These are phyloP conservation scores for Cosmia pyralina DNA, from an alignment of 2,888 invertebrate genomes.

Conservation along the genomic window DNA sequence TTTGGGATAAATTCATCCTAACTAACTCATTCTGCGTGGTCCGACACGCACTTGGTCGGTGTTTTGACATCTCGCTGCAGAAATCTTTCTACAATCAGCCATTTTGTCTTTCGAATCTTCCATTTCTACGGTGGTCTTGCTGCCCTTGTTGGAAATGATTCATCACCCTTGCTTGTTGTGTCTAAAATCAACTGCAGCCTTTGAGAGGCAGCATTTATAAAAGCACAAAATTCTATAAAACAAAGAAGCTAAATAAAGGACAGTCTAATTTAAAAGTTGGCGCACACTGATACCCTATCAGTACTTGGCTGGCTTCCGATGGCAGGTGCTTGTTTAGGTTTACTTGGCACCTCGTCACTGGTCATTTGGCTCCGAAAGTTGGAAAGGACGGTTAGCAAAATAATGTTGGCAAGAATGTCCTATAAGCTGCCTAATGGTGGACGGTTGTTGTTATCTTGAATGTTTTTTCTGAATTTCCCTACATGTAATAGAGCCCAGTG, in stretches of 20 bases:
- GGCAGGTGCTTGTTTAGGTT: slow-evolving; percentile 76
- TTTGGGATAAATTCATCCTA: too few species aligned
- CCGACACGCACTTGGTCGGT: too few species aligned
- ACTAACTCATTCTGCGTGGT: too few species aligned
- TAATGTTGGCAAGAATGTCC: slow-evolving; percentile 71
- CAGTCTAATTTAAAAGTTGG: slow-evolving; percentile 81
- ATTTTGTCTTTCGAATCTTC: too few species aligned
- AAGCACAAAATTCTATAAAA: neutral
- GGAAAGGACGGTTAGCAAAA: slow-evolving; percentile 61
- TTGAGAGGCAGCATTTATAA: neutral
- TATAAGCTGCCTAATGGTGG: slow-evolving; percentile 44
- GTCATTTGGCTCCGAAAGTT: slow-evolving; percentile 74
- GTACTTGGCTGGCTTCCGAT: slow-evolving; percentile 72
- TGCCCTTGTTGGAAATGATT: too few species aligned
- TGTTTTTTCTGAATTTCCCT: slow-evolving; percentile 9
- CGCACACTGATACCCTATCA: slow-evolving; percentile 64
- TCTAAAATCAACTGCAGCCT: too few species aligned
- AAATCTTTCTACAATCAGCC: too few species aligned
- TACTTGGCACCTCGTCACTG: slow-evolving; percentile 74
- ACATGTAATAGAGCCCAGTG: slow-evolving; percentile 11
- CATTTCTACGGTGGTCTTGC: too few species aligned
- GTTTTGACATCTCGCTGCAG: too few species aligned
- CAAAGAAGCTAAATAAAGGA: neutral
- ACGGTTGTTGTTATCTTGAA: slow-evolving; percentile 35
- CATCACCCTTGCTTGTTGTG: too few species aligned